Evolutionary conservation across 2,888 invertebrate species (phyloP), one percentile per base, ranked within the genome.

Genomic region (Phoronis australis): DNA sequence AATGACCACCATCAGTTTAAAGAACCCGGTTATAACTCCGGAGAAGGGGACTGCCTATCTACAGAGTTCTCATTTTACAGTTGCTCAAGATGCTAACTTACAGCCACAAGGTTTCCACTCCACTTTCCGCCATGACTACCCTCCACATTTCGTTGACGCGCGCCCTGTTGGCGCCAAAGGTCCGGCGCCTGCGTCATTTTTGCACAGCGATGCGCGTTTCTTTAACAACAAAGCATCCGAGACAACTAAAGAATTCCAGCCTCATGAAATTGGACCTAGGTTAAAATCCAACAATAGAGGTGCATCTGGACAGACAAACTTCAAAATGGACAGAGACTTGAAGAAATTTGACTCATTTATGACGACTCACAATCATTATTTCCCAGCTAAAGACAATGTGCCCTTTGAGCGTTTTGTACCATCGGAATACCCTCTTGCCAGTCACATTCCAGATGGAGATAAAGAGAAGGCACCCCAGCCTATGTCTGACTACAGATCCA

Each of bases 261-360:
- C 65, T 42, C 54, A 59, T 42, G 56, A 57, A 23, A 45, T 63
- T n/a, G 54, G 52, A 9, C 65, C 66, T 50, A 64, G 67, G 6
- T 61, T 62, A 37, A 53, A 66, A 37, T 50, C 55, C 39, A 59
- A 61, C 20, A 58, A 51, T 9, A 55, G 57, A 38, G 60, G 57
- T 23, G 68, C 63, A 42, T 54, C 69, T 15, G 52, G 68, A 26
- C 47, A 50, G 9, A 72, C 72, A 3, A 72, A 71, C 54, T 72
- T 71, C 47, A 72, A 71, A 54, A 69, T 71, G 69, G 70, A 72
- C 50, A 47, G 57, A 27, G 72, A 72, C 48, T 45, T 61, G 18
- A 60, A 55, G 39, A 69, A 71, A 56, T 61, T 69, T 20, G 59
- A 68, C 43, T 55, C 56, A 3, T 70, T 67, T 51, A 54, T 61